Base-by-base conservation (phyloP, 2,113 vertebrate genomes). In the Pygoscelis antarcticus region DNA sequence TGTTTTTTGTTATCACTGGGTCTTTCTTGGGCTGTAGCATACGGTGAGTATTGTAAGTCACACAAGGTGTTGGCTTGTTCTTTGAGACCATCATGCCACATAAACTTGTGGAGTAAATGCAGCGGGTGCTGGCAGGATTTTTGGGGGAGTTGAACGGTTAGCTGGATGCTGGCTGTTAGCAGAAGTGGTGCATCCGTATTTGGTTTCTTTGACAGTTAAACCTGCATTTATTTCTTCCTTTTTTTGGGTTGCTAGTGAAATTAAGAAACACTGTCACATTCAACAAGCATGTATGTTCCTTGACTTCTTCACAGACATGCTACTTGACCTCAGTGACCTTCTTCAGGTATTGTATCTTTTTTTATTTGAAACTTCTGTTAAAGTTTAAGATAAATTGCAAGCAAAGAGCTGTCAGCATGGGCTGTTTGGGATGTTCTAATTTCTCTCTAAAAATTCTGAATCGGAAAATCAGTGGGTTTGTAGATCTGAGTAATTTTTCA, bases 241-340 rank as follows among this genome's bases (percentile, higher is more conserved):
- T 86, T 64, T 51, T 47, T 21, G 21, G 10, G 17, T 92, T 93
- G 57, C 36, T 87, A 54, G 32, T 87, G 84, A 96, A 68, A 76
- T 72, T 9, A 66, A 72, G 58, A 85, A 88, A 47, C 49, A 15
- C 21, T 75, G 46, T 66, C 47, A 47, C 6, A 25, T 93, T 94
- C 54, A 66, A 71, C 55, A 64, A 87, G 51, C 5, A 1, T 32
- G 19, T 81, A 34, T 38, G 8, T 92, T 98, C 98, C 98, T 98
- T 98, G 95, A 98, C 98, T 83, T 60, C 34, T 34, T 62, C 46
- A 87, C 98, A 99, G 99, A 99, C 97, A 99, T 99, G 99, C 98
- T 99, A 75, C 98, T 99, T 58, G 99, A 99, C 84, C 99, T 99
- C 98, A 99, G 99, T 2, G 99, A 99, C 93, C 97, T 99, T 91